A percentile compares a stretch with the other conserved stretches of the same genome.
phyloP scores from a whole-genome alignment of 2,113 vertebrate species.

The Xiphophorus couchianus region DNA sequence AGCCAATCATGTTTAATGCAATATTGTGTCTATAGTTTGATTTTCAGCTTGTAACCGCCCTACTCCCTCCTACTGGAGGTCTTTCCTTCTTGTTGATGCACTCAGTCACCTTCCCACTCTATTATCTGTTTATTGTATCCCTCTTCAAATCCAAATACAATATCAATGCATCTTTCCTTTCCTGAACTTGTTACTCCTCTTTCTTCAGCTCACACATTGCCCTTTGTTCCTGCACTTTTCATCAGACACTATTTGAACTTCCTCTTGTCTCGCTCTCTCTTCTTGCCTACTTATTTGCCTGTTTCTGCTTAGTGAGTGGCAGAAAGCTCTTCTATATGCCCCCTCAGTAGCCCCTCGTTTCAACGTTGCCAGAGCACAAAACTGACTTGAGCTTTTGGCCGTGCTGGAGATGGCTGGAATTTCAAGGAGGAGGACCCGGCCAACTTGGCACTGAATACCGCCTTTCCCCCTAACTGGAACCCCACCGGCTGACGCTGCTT shows the following conservation, averaged over 20 bases:
- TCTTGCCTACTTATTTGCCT: constrained; percentile 38
- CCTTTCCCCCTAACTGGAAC: constrained; percentile 76
- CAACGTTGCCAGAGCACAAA: constrained; percentile 73
- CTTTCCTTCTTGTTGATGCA: constrained; percentile 32
- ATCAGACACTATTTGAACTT: constrained; percentile 46
- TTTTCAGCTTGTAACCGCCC: not conserved
- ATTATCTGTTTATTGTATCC: constrained; percentile 41
- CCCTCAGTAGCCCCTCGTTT: constrained; percentile 78
- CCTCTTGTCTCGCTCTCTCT: constrained; percentile 33
- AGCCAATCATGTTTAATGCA: not conserved
- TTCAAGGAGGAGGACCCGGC: constrained; percentile 75
- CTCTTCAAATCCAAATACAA: constrained; percentile 26
- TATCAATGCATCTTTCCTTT: constrained; percentile 1
- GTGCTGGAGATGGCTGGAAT: constrained; percentile 80
- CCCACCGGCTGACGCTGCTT: constrained; percentile 71
- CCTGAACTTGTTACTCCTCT: constrained; percentile 5
- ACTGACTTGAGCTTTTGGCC: constrained; percentile 76
- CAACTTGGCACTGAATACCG: constrained; percentile 80
- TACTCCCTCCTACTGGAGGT: not conserved
- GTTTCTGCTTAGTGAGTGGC: constrained; percentile 66
- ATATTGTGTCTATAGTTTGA: not conserved
- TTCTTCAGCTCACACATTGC: constrained; percentile 24
- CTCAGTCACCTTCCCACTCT: constrained; percentile 44
- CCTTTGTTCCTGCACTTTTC: constrained; percentile 35
- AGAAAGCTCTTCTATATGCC: constrained; percentile 68